A percentile compares a stretch with the other conserved stretches of the same genome.
Conservation (phyloP, 2,797 vertebrate genomes). For the Pipistrellus pipistrellus region DNA sequence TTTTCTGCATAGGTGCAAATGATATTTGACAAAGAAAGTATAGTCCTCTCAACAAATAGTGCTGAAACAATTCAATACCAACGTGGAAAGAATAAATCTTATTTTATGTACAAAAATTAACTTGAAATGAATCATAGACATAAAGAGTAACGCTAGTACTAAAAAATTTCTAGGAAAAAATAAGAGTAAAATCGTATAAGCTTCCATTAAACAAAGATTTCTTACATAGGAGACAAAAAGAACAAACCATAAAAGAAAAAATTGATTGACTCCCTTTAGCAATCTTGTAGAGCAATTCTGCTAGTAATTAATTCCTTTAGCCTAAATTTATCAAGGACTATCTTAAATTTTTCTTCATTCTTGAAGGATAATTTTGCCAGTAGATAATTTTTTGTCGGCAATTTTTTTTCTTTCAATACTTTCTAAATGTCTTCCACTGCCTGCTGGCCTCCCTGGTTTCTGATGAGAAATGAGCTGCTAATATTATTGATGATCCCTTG, state of each 20-base stretch:
- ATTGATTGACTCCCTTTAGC: not conserved
- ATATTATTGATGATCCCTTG: not conserved
- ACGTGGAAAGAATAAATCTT: not conserved
- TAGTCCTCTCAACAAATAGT: slow-evolving; percentile 1
- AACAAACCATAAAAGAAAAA: not conserved
- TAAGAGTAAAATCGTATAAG: not conserved
- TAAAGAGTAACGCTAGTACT: not conserved
- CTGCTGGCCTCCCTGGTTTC: slow-evolving; percentile 21
- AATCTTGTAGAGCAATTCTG: not conserved
- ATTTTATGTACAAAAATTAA: slow-evolving; percentile 24
- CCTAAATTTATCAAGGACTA: not conserved
- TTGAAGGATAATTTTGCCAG: not conserved
- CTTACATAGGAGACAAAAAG: not conserved
- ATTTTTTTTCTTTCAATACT: not conserved
- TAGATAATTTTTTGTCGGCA: not conserved
- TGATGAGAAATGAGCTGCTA: not conserved
- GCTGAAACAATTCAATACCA: not conserved
- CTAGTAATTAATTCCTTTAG: not conserved
- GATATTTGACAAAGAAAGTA: slow-evolving; percentile 7
- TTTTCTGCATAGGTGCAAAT: not conserved
- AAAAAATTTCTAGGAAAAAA: slow-evolving; percentile 2
- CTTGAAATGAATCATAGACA: not conserved
- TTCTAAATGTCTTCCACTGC: not conserved
- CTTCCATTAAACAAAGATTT: not conserved
- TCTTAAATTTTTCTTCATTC: not conserved